These are phyloP conservation scores for Drosophila neonasuta DNA, from an alignment of 2,888 invertebrate genomes.

Conservation along the genomic window DNA sequence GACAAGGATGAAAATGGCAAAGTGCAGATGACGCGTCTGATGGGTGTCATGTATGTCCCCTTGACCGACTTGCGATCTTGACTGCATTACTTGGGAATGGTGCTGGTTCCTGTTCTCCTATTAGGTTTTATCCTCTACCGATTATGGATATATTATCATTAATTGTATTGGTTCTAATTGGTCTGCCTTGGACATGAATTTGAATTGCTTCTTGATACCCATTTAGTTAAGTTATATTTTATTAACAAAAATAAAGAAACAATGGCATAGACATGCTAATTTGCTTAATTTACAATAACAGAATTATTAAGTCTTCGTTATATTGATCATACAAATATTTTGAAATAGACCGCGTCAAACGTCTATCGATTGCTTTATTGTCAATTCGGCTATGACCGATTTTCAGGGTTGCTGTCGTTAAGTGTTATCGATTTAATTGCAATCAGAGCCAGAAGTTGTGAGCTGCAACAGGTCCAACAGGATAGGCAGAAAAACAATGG, in stretches of 20 bases:
- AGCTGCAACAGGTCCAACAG: not conserved
- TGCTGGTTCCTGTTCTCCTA: conserved; percentile 57
- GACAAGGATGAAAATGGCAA: conserved; percentile 93
- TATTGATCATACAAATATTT: not conserved
- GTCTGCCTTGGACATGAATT: conserved; percentile 12
- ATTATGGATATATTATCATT: conserved; percentile 56
- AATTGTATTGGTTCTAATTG: conserved; percentile 22
- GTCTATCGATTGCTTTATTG: not conserved
- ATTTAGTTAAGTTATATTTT: conserved; percentile 12
- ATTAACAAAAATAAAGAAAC: conserved; percentile 8
- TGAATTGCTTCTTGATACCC: conserved; percentile 25
- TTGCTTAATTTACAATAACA: not conserved
- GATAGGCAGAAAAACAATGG: conserved; percentile 19
- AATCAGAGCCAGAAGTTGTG: not conserved
- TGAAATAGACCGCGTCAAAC: not conserved
- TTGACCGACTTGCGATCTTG: conserved; percentile 89
- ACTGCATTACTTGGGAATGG: conserved; percentile 68
- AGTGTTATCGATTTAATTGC: conserved; percentile 5
- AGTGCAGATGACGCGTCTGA: conserved; percentile 89
- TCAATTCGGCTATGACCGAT: not conserved
- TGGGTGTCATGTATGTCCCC: conserved; percentile 98
- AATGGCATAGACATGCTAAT: not conserved
- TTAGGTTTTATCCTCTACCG: conserved; percentile 63
- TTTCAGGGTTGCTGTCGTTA: not conserved
- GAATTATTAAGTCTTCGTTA: too few relatives aligned